Conservation (phyloP, 2,888 invertebrate species). For the Ctena decussata region DNA sequence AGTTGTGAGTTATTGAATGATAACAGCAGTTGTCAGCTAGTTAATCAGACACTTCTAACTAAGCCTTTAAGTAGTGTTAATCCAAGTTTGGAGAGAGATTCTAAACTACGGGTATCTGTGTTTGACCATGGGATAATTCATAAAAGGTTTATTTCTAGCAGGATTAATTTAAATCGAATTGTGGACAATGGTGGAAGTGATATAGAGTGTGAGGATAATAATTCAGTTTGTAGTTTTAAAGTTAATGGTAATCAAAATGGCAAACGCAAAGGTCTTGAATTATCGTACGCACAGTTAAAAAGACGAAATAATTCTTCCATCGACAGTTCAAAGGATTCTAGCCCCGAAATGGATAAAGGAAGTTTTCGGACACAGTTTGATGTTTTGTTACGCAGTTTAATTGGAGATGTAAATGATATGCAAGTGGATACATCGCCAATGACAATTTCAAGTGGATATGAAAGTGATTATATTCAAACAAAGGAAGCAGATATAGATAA, state of each 20-base stretch:
- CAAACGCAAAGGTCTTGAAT: constrained; percentile 33
- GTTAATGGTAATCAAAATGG: constrained; percentile 31
- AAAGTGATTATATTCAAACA: constrained; percentile 73
- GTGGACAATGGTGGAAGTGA: constrained; percentile 23
- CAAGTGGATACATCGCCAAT: constrained; percentile 67
- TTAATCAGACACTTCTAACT: constrained; percentile 59
- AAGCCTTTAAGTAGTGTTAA: constrained; percentile 58
- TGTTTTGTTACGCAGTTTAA: constrained; percentile 56
- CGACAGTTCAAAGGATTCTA: constrained; percentile 2
- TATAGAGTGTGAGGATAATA: constrained; percentile 29
- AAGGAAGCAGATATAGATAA: constrained; percentile 61
- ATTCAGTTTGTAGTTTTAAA: constrained; percentile 17
- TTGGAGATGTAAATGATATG: constrained; percentile 61
- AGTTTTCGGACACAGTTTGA: constrained; percentile 57
- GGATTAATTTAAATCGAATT: constrained; percentile 28
- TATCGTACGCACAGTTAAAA: constrained; percentile 48
- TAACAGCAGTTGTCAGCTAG: constrained; percentile 54
- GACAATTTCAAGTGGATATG: constrained; percentile 77
- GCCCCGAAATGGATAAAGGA: constrained; percentile 29
- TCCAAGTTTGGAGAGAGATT: constrained; percentile 50
- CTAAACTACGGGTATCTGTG: constrained; percentile 63
- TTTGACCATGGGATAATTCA: constrained; percentile 67
- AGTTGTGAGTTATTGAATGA: constrained; percentile 56
- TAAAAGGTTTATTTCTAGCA: constrained; percentile 50
- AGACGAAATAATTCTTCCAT: constrained; percentile 27